These are phyloP conservation scores for Globodera ellingtonae DNA, from an alignment of 1,140 invertebrate genomes.

Conservation along the genomic window DNA sequence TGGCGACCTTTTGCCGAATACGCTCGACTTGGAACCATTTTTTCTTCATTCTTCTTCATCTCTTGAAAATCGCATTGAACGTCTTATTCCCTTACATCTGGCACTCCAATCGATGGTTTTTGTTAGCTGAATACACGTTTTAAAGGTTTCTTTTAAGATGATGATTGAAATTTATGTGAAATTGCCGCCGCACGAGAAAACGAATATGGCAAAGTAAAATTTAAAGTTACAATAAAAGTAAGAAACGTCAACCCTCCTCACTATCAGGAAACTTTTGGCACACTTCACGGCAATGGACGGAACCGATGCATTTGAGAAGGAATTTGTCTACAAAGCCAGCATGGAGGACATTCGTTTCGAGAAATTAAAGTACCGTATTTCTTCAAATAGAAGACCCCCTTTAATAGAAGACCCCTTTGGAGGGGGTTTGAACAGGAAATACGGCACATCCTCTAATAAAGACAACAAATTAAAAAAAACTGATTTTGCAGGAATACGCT, in stretches of 20 bases:
- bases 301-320: slow-evolving; percentile 22
- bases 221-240: neutral
- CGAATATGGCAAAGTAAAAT: slow-evolving; percentile 31
- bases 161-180: slow-evolving; percentile 35
- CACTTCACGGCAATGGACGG: slow-evolving; percentile 33
- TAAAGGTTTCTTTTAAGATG: slow-evolving; percentile 4
- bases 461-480: too few species aligned
- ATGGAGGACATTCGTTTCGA: slow-evolving; percentile 40
- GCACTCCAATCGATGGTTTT: slow-evolving; percentile 34
- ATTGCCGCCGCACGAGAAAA: slow-evolving; percentile 29
- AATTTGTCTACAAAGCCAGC: slow-evolving; percentile 27
- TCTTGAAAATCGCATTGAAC: slow-evolving; percentile 29
- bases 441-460: too few species aligned
- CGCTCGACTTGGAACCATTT: slow-evolving; percentile 37
- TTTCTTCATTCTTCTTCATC: slow-evolving; percentile 8
- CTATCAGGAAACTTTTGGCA: slow-evolving; percentile 23
- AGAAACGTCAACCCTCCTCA: too few species aligned
- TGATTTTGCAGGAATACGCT: neutral
- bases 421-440: too few species aligned
- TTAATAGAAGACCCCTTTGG: neutral
- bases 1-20: slow-evolving; percentile 32
- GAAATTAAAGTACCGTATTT: slow-evolving; percentile 22
- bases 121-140: neutral
- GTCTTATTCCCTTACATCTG: slow-evolving; percentile 38
- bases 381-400: neutral